Evolutionary conservation across 2,888 invertebrate genomes (phyloP).

Genomic region (Agapostemon virescens): DNA sequence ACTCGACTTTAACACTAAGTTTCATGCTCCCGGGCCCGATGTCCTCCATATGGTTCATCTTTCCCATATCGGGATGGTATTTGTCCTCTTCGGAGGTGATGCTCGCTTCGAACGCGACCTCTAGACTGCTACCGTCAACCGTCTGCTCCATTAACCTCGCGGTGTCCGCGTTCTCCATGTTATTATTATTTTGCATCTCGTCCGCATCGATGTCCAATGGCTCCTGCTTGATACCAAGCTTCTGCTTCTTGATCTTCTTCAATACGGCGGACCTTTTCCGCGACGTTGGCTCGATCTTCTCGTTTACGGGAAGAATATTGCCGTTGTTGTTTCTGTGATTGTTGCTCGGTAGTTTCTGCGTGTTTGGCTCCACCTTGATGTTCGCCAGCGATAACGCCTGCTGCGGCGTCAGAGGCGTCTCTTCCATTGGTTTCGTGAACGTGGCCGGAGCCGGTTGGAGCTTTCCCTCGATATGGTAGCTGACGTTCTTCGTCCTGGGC

Average conservation of each 20-base stretch:
- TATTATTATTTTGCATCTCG: slow-evolving; percentile 63
- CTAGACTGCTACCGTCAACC: slow-evolving; percentile 73
- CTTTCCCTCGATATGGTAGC: slow-evolving; percentile 83
- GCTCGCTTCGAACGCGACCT: slow-evolving; percentile 76
- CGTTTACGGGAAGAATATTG: slow-evolving; percentile 62
- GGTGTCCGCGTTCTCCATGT: slow-evolving; percentile 66
- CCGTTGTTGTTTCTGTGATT: slow-evolving; percentile 77
- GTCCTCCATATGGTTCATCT: slow-evolving; percentile 61
- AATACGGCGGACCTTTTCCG: slow-evolving; percentile 62
- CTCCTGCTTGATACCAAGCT: slow-evolving; percentile 71
- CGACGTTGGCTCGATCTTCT: slow-evolving; percentile 54
- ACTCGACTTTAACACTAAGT: slow-evolving; percentile 77
- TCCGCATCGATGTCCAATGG: slow-evolving; percentile 61
- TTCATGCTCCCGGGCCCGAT: slow-evolving; percentile 71
- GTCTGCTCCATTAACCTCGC: slow-evolving; percentile 65
- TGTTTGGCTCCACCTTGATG: slow-evolving; percentile 61
- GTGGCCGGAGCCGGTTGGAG: slow-evolving; percentile 82
- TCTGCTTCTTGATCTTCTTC: slow-evolving; percentile 64
- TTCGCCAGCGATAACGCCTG: slow-evolving; percentile 37
- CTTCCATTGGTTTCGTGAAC: slow-evolving; percentile 80
- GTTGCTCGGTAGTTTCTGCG: slow-evolving; percentile 57
- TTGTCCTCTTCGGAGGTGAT: slow-evolving; percentile 71
- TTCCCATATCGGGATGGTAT: slow-evolving; percentile 73
- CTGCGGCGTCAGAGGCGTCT: slow-evolving; percentile 32
- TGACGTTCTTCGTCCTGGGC: slow-evolving; percentile 86